Evolutionary conservation across 2,888 invertebrate genomes (phyloP).

Genomic region (Merodon equestris): DNA sequence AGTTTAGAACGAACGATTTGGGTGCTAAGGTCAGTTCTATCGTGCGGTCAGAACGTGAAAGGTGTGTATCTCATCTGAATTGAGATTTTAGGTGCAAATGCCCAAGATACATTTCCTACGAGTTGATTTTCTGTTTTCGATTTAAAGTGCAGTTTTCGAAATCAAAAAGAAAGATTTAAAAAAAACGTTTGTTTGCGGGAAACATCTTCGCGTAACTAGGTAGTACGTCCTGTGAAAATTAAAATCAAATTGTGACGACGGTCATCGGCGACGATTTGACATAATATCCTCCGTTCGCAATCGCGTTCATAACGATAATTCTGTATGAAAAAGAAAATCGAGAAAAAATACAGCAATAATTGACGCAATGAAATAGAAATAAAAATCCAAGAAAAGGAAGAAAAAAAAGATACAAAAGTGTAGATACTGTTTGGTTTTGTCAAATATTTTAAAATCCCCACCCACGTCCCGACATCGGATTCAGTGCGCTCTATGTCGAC

Average conservation of each 20-base stretch:
- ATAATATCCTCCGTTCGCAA: slow-evolving; percentile 6
- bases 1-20: slow-evolving; percentile 78
- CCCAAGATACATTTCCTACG: background rate
- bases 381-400: slow-evolving; percentile 34
- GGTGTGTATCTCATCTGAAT: slow-evolving; percentile 63
- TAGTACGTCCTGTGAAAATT: slow-evolving; percentile 6
- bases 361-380: slow-evolving; percentile 61
- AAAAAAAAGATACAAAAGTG: slow-evolving; percentile 11
- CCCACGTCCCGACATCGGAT: background rate
- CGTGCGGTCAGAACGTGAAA: slow-evolving; percentile 70
- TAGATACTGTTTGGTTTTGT: slow-evolving; percentile 25
- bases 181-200: slow-evolving; percentile 3
- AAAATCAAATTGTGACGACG: slow-evolving; percentile 48
- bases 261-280: slow-evolving; percentile 38
- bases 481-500: slow-evolving; percentile 7
- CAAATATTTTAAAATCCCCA: slow-evolving; percentile 52
- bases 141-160: slow-evolving; percentile 29
- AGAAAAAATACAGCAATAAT: slow-evolving; percentile 18
- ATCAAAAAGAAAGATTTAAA: slow-evolving; percentile 6
- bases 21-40: slow-evolving; percentile 74
- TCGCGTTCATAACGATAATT: no score
- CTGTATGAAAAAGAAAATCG: no score
- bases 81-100: slow-evolving; percentile 13
- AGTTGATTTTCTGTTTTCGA: slow-evolving; percentile 1
- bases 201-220: no score